Base-by-base conservation (phyloP, 2,113 vertebrate species). In the Ranitomeya variabilis region DNA sequence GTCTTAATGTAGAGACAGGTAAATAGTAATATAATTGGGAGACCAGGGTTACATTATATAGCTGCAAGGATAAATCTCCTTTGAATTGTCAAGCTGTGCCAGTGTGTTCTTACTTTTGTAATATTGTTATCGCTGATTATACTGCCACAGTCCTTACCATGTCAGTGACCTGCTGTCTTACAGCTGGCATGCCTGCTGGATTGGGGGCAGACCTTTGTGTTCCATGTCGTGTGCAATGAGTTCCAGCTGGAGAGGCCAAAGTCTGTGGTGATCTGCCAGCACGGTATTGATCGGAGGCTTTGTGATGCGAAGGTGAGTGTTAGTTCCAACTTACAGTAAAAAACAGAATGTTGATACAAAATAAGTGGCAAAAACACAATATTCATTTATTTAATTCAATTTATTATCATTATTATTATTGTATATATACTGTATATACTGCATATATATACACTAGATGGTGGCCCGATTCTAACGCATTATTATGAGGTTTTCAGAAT, bases 211-310 rank as follows among this genome's bases (percentile, higher is more conserved):
- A 96, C 94, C 1, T 99, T 98, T 90, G 90, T 98, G 67, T 99
- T 98, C 91, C 98, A 99, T 0, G 97, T 98, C 21, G 93, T 96
- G 37, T 99, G 98, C 77, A 95, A 95, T 45, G 98, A 99, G 88
- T 99, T 99, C 92, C 97, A 99, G 92, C 94, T 99, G n/a, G 97
- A 99, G 90, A 96, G 97, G 91, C 98, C 98, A 52, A 99, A 98
- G 90, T 96, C 97, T 51, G 93, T 97, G 1, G 87, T 99, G 73
- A 93, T 96, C 87, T 99, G 98, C 92, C 98, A 99, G 91, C 98
- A 99, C 21, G 98, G 98, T n/a, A 95, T 97, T 9, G 97, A 99
- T 91, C 97, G 96, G 7, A 96, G 97, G 8, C 95, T 96, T 88
- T 99, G 98, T 90, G 96, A 97, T 71, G 93, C 96, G 11, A 99